Evolutionary conservation across 92 coral and sea anemone species (phyloP), one percentile per base, ranked within the genome.

Genomic region (Porites divaricata): DNA sequence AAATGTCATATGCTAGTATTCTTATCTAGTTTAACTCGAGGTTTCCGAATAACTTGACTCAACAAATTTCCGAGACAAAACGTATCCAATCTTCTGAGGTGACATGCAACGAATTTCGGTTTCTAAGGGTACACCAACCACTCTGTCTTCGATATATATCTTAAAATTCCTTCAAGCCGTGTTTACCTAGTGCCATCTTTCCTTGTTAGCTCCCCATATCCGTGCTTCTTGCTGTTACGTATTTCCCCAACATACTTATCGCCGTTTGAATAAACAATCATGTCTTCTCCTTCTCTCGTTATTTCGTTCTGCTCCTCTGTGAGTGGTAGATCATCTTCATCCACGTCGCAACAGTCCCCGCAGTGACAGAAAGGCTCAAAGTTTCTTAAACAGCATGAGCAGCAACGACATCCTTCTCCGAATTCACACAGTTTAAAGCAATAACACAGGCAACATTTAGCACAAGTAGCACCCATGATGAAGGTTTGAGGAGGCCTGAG

Each of bases 301-400:
- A 72, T 69, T 45, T 74, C 79, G 67, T 71, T 82, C 8, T 35
- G 45, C 45, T 54, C 87, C 58, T 82, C 71, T 11, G 89, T 89
- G 63, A 88, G 77, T 52, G 82, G 92, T 49, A 84, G 66, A 66
- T 88, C 86, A 51, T 94, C 93, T 26, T 85, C 96, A 6, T 75
- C 93, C 7, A 84, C 87, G 63, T 92, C 95, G 78, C 98, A 94
- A 72, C 98, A 94, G 54, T 92, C 93, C 0, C 93, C 98, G 56
- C 92, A 94, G 22, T 94, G 90, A 56, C 95, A 94, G 63, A 75
- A 89, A 10, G 90, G 93, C 23, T 88, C 94, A 35, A 88, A 91
- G 62, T 80, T 63, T 8, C 71, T 24, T 8, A 88, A 49, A 16
- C 86, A 67, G 19, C 61, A 67, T 1, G 80, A 45, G 3, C 89